Conservation (phyloP, 2,797 vertebrate genomes). For the Ctenosaura bakeri region DNA sequence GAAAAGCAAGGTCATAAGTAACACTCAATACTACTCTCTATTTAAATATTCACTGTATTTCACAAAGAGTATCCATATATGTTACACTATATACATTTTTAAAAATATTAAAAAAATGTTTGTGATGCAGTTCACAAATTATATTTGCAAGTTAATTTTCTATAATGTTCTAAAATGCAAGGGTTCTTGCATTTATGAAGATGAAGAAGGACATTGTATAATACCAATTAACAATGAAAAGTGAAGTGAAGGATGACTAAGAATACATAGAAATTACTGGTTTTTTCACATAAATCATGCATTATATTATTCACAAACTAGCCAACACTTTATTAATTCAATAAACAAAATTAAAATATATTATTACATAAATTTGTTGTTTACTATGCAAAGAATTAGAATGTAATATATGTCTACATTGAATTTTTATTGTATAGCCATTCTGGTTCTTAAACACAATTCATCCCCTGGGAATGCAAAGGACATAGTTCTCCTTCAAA, state of each 20-base stretch:
- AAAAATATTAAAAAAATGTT: not conserved
- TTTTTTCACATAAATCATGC: not conserved
- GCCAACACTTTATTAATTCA: not conserved
- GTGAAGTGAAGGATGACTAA: not conserved
- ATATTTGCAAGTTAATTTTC: not conserved
- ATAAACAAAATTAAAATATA: no score
- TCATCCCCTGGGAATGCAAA: not conserved
- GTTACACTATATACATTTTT: not conserved
- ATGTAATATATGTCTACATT: not conserved
- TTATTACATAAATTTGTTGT: not conserved
- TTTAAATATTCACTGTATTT: not conserved
- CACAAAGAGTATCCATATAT: not conserved
- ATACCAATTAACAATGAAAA: not conserved
- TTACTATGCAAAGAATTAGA: not conserved
- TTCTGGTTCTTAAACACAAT: not conserved
- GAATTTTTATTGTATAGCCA: not conserved
- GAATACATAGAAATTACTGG: not conserved
- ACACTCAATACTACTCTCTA: slow-evolving; percentile 14
- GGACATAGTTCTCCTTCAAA: no score
- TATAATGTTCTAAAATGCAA: slow-evolving; percentile 19
- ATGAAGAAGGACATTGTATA: not conserved
- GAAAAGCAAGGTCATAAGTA: slow-evolving; percentile 44
- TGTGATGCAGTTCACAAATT: slow-evolving; percentile 3
- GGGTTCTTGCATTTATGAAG: not conserved
- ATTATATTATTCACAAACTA: not conserved